Evolutionary conservation across 2,113 vertebrate genomes (phyloP), one percentile per base, ranked within the genome.

Genomic region (Nesoenas mayeri): DNA sequence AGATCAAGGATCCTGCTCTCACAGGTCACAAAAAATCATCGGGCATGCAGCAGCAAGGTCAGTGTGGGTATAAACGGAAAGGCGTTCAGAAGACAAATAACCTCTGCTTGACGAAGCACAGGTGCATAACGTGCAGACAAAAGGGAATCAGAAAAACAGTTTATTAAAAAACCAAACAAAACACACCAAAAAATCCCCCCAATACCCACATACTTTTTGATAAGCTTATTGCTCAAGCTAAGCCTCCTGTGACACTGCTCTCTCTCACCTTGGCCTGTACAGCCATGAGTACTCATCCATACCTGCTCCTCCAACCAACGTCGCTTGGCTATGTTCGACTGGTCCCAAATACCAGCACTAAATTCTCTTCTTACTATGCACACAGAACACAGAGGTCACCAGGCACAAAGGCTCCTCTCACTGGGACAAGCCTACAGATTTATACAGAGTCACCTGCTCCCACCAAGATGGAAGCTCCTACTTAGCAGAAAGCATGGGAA

Each of bases 81-180:
- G 61, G 6, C 73, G 15, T 17, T 85, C 58, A 73, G 32, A 73
- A 79, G 24, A 67, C 21, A 90, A 79, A 81, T 29, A 11, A 38
- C 38, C 48, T 92, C 34, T 86, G 29, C 53, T 82, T 78, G 26
- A 65, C 51, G 34, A 90, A 81, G 44, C 34, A 67, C 0, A 51
- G 20, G 21, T 56, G 58, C 50, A 74, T 25, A 79, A 79, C 6
- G 14, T 70, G 53, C 34, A 83, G 79, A 88, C 64, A 93, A 82
- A 83, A 70, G 34, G 1, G 0, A 90, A 91, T 90, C 40, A 78
- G 62, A 93, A 90, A 95, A 80, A 12, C 12, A 51, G 7, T 95
- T 97, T 95, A 95, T 96, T 97, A 66, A 74, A 85, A 91, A 89
- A 3, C 21, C 44, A 47, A 47, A 47, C 44, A 47, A 47, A 50